Base-by-base conservation (phyloP, 2,888 invertebrate genomes). In the Drosophila affinis region DNA sequence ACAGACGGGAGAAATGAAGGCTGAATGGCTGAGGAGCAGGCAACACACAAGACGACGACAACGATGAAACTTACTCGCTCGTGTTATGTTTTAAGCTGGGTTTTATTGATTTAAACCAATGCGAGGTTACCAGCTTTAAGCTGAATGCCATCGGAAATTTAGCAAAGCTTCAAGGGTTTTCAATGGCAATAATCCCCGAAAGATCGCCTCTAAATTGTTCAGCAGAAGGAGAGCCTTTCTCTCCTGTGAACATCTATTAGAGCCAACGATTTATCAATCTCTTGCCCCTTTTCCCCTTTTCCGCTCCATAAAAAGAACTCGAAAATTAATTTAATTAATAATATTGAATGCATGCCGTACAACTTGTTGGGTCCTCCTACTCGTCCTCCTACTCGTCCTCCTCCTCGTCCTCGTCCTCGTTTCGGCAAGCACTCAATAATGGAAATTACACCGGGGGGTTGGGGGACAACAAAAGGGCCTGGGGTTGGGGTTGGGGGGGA, bases 31-130 rank as follows among this genome's bases (percentile, higher is more conserved):
- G 69, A 34, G 4, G 34, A 34, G 0, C 65, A 68, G 62, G 80
- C 77, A 77, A 83, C 83, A 14, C 7, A 68, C 76, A 63, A 51
- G 60, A 80, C 65, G 60, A 80, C 65, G 68, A 65, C 77, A 79
- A 75, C 69, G 75, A 59, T 72, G 58, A 83, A 79, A 83, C 83
- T 80, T 82, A 83, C 83, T 77, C 79, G 79, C 80, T 17, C 17
- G n/a, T 27, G 24, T 27, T n/a, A n/a, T 21, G 54, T 18, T 21
- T 34, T 54, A 54, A 44, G 24, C 4, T 21, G 39, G 14, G 10
- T 3, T 44, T 39, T 34, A 39, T 54, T 24, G 32, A 18, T 17
- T 39, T 9, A 54, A 54, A 21, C 21, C 39, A 10, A 39, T 12
- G 34, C 14, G 39, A 3, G 3, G 7, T 0, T 7, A 4, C 14